Evolutionary conservation across 2,888 invertebrate species (phyloP).

Genomic region (Mesochorus sp.): DNA sequence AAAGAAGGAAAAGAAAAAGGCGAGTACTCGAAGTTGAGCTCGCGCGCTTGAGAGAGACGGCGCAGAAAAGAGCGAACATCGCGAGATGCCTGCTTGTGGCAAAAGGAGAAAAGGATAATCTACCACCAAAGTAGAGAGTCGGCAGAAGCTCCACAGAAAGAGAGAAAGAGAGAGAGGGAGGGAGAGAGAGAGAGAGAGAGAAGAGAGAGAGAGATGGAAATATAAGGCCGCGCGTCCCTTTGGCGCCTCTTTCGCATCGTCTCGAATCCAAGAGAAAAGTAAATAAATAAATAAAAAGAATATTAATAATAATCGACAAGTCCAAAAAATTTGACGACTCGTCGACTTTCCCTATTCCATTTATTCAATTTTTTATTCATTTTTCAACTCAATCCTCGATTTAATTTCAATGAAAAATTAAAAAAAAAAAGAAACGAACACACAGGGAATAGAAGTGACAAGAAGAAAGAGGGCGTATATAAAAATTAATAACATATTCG

Average conservation of each 20-base stretch:
- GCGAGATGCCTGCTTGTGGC: background rate
- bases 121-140: slow-evolving; percentile 7
- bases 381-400: too few species aligned
- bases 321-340: too few species aligned
- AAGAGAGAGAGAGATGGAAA: too few species aligned
- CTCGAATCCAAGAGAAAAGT: too few species aligned
- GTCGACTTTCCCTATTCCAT: too few species aligned
- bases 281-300: too few species aligned
- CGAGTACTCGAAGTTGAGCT: slow-evolving; percentile 1
- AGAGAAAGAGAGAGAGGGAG: background rate
- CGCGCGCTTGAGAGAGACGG: background rate
- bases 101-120: background rate
- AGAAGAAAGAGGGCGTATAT: background rate
- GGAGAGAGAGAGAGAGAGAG: too few species aligned
- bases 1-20: slow-evolving; percentile 1
- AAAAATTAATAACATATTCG: background rate
- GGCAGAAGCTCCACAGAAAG: slow-evolving; percentile 15
- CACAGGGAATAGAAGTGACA: background rate
- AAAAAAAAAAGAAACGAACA: slow-evolving; percentile 9
- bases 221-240: too few species aligned
- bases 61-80: background rate
- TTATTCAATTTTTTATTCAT: too few species aligned
- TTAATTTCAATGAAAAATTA: too few species aligned
- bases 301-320: too few species aligned
- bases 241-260: too few species aligned